Base-by-base conservation (phyloP, 1,140 invertebrate genomes). In the Calephelis virginiensis region DNA sequence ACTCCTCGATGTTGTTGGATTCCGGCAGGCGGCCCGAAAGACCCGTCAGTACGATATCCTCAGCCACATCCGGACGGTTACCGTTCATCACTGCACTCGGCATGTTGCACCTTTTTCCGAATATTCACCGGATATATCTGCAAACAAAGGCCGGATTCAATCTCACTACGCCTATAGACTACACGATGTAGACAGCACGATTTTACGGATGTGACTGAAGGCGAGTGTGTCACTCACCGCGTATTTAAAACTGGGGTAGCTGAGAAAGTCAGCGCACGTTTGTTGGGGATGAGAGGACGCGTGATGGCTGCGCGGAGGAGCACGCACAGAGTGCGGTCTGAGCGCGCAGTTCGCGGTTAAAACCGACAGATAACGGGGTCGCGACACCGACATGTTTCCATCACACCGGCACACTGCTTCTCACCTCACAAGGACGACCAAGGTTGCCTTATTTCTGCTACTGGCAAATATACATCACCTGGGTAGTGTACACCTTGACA, bases 31-130 rank as follows among this genome's bases (percentile, higher is more conserved):
- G 94, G 67, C 97, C 97, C 43, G 97, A 97, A 75, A 99, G 94
- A 48, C 98, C 98, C 63, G 94, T 94, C 68, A 98, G 96, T 53
- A 97, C 97, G 68, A 98, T 93, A 56, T 97, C 96, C 63, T 97
- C 95, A 9, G 40, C 40, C 40, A 8, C 40, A 5, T 43, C 40
- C 40, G 8, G 5, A 0, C 40, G 40, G 8, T 43, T 43, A 43
- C 40, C 40, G 40, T 43, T 43, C 40, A 43, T 43, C 40, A 43
- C 40, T 43, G 40, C 40, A 43, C 40, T 43, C 40, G 40, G 40
- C 40, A 43, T 43, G 40, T 43, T 43, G 40, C 40, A 43, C 40
- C 40, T 43, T 43, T 43, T 43, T 43, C 40, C 40, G 40, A 43
- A 43, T 6, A 43, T 7, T 43, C 40, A 43, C 40, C 40, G 40